phyloP scores from a whole-genome alignment of 2,797 vertebrate genomes.

The Pantherophis vulpinus region DNA sequence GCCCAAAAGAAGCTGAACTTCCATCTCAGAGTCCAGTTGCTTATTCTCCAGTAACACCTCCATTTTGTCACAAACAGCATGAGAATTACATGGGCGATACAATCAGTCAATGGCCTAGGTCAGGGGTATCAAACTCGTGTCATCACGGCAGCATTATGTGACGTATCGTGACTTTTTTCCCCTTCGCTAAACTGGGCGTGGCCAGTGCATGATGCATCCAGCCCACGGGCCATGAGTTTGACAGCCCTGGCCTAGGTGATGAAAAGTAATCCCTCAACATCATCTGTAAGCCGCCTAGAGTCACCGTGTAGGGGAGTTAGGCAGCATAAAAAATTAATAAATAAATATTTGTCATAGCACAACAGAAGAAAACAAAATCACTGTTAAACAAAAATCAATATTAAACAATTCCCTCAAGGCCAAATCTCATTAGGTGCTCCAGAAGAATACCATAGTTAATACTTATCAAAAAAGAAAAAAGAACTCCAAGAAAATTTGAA shows the following conservation, averaged over 20 bases:
- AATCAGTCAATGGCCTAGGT: neutral
- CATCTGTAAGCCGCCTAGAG: neutral
- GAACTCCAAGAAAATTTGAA: neutral
- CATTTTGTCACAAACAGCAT: neutral
- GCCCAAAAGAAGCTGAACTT: neutral
- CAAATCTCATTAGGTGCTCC: neutral
- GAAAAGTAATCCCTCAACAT: neutral
- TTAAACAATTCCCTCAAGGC: neutral
- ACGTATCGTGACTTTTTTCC: too few species aligned
- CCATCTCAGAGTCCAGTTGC: neutral
- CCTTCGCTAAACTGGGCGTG: too few species aligned
- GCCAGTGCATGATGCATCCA: too few species aligned
- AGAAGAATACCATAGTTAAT: neutral
- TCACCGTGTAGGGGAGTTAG: too few species aligned
- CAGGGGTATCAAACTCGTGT: too few species aligned
- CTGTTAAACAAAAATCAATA: neutral
- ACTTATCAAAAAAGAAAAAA: neutral
- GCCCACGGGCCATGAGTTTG: too few species aligned
- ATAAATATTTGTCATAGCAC: neutral
- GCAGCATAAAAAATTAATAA: too few species aligned
- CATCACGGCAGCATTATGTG: too few species aligned
- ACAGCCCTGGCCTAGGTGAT: neutral
- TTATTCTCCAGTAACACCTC: neutral
- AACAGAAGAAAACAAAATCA: neutral
- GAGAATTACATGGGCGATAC: neutral